Percentiles rank a stretch among this genome's conserved stretches.
phyloP scores from a whole-genome alignment of 1,140 invertebrate species.

The Eriocheir sinensis region DNA sequence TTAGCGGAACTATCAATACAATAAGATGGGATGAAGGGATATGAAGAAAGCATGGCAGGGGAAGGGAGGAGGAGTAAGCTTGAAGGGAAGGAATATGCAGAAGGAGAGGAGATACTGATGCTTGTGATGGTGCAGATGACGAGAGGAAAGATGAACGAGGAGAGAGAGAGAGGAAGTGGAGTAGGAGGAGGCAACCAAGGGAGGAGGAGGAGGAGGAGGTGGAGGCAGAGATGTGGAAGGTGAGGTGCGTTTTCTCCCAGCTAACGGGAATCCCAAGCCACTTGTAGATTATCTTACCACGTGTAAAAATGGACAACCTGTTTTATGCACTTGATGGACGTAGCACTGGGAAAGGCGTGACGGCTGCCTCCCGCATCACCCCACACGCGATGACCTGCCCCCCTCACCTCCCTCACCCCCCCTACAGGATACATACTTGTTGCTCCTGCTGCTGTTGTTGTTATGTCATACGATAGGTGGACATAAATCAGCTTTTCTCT shows the following conservation, averaged over 20 bases:
- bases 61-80: too few relatives aligned
- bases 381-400: neutral
- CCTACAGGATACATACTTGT: neutral
- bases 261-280: conserved; percentile 31
- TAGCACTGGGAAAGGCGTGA: neutral
- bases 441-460: too few relatives aligned
- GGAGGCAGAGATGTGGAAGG: neutral
- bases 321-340: conserved; percentile 38
- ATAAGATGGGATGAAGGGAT: too few relatives aligned
- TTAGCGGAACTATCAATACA: too few relatives aligned
- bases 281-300: conserved; percentile 20
- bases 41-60: too few relatives aligned
- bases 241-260: conserved; percentile 30
- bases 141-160: too few relatives aligned
- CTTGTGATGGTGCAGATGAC: neutral
- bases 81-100: too few relatives aligned
- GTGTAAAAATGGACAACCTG: conserved; percentile 46
- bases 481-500: too few relatives aligned
- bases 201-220: neutral
- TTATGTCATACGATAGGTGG: neutral
- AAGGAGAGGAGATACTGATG: too few relatives aligned
- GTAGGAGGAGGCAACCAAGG: neutral
- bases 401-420: neutral
- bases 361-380: neutral
- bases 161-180: neutral